These are phyloP conservation scores for Coendou prehensilis DNA, from an alignment of 2,797 vertebrate genomes.

Conservation along the genomic window DNA sequence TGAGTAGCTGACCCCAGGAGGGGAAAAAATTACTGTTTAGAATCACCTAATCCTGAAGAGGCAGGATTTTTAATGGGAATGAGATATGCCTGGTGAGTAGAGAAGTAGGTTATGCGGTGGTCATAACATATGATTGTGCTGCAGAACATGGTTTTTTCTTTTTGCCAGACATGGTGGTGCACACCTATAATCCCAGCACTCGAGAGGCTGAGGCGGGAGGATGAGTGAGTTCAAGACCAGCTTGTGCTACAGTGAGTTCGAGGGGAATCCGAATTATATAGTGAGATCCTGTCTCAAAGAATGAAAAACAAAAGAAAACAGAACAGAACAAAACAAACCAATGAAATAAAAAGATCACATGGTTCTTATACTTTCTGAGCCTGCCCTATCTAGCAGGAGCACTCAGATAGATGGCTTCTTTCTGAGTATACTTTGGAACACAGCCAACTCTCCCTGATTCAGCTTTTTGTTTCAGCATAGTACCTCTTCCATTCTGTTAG, in stretches of 20 bases:
- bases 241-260: neutral
- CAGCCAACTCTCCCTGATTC: conserved; percentile 30
- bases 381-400: neutral
- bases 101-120: neutral
- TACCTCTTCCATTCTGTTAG: neutral
- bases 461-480: neutral
- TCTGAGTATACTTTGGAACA: conserved; percentile 46
- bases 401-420: conserved; percentile 24
- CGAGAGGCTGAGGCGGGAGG: neutral
- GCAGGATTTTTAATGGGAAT: neutral
- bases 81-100: neutral
- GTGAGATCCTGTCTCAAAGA: neutral
- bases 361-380: neutral
- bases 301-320: neutral
- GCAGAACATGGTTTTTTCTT: neutral
- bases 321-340: neutral
- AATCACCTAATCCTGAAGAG: neutral
- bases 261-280: neutral
- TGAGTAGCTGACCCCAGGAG: neutral
- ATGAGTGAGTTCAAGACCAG: neutral
- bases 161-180: neutral
- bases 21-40: neutral
- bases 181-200: neutral
- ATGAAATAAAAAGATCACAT: neutral
- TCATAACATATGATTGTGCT: neutral